Evolutionary conservation across 2,888 invertebrate species (phyloP).

Genomic region (Perizoma flavofasciatum): DNA sequence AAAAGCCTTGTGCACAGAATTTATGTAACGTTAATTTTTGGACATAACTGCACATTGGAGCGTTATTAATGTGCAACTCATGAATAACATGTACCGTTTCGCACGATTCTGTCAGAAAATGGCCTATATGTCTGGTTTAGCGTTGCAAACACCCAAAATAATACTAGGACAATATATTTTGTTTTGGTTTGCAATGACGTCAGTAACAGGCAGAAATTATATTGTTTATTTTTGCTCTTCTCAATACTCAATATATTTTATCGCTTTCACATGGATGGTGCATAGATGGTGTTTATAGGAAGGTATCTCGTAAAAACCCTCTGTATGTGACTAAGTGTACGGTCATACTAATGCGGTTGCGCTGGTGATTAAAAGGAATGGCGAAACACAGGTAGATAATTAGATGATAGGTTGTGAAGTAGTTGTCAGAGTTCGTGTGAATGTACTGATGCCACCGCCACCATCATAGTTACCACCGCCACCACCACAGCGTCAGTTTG

Average conservation of each 20-base stretch:
- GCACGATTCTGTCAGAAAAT: slow-evolving; percentile 72
- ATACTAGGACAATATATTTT: slow-evolving; percentile 73
- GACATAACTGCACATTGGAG: slow-evolving; percentile 62
- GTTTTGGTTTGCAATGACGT: slow-evolving; percentile 32
- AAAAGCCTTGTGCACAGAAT: slow-evolving; percentile 39
- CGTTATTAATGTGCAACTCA: slow-evolving; percentile 67
- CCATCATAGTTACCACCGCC: too few species aligned
- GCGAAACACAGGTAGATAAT: too few species aligned
- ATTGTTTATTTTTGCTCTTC: slow-evolving; percentile 32
- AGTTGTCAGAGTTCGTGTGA: too few species aligned
- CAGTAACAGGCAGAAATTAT: slow-evolving; percentile 32
- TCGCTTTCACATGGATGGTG: neutral
- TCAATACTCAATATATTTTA: slow-evolving; percentile 18
- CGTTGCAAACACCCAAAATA: slow-evolving; percentile 74
- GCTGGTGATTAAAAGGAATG: too few species aligned
- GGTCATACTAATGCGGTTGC: too few species aligned
- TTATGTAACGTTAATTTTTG: slow-evolving; percentile 57
- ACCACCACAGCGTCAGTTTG: too few species aligned
- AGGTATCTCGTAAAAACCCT: too few species aligned
- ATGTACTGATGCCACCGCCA: too few species aligned
- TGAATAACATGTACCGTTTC: slow-evolving; percentile 71
- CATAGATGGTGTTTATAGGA: too few species aligned
- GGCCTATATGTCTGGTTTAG: slow-evolving; percentile 78
- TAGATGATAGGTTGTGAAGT: too few species aligned
- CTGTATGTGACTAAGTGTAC: too few species aligned